Evolutionary conservation across 2,113 vertebrate genomes (phyloP).

Genomic region (Rhinoptilus africanus): DNA sequence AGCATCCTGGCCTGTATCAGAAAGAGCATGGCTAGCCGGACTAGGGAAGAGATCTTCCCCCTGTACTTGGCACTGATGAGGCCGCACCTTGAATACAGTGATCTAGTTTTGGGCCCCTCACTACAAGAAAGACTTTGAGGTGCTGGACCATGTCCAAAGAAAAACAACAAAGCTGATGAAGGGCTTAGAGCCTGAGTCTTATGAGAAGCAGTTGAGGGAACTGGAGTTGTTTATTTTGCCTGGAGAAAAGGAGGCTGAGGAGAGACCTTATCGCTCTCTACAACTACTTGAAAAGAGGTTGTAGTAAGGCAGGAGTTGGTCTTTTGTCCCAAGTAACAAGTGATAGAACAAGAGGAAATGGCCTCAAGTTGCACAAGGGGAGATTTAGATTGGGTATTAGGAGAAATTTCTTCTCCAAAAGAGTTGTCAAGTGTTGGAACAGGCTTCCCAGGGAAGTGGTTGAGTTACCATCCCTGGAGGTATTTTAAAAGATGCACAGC

Average conservation of each 20-base stretch:
- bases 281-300: neutral
- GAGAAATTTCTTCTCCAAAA: neutral
- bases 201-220: neutral
- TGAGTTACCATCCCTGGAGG: neutral
- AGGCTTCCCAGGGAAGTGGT: neutral
- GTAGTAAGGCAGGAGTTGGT: neutral
- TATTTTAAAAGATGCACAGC: neutral
- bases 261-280: neutral
- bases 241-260: neutral
- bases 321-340: neutral
- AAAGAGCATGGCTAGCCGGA: neutral
- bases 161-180: neutral
- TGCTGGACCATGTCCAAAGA: neutral
- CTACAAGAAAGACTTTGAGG: neutral
- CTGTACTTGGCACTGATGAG: neutral
- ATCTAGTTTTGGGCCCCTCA: neutral
- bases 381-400: neutral
- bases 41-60: neutral
- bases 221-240: neutral
- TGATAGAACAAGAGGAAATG: neutral
- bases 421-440: neutral
- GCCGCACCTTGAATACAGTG: neutral
- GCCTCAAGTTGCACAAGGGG: neutral
- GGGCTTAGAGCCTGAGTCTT: neutral
- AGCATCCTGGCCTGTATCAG: neutral